phyloP scores from a whole-genome alignment of 2,888 invertebrate genomes.

The Oscheius sp. region DNA sequence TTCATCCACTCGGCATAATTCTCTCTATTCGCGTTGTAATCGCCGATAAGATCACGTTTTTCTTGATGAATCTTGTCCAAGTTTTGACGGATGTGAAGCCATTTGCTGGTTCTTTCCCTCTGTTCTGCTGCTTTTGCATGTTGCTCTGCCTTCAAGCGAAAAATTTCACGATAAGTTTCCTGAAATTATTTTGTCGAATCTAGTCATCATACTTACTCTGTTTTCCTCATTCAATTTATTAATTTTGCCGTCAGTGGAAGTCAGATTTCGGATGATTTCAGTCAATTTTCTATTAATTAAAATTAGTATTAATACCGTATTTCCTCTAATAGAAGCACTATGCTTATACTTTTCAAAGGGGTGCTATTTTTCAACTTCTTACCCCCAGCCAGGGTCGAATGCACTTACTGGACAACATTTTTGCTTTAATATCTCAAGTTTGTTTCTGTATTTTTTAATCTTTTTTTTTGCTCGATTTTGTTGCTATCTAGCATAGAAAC shows the following conservation, averaged over 20 bases:
- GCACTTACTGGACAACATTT: too few species aligned
- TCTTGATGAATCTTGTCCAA: constrained; percentile 32
- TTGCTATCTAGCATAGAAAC: too few species aligned
- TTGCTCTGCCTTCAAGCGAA: constrained; percentile 15
- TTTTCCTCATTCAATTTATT: constrained; percentile 5
- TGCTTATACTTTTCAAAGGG: too few species aligned
- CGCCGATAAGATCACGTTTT: constrained; percentile 37
- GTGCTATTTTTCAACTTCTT: too few species aligned
- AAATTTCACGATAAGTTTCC: constrained; percentile 5
- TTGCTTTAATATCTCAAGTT: too few species aligned
- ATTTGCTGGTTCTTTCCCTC: neutral
- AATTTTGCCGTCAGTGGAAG: constrained; percentile 34
- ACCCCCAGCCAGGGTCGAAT: too few species aligned
- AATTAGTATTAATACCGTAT: too few species aligned
- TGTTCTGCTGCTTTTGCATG: neutral
- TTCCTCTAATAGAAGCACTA: neutral
- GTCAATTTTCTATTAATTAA: constrained; percentile 33
- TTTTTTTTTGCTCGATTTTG: too few species aligned
- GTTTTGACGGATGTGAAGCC: constrained; percentile 12
- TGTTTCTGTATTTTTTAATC: too few species aligned
- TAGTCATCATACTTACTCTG: neutral
- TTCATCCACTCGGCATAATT: constrained; percentile 49
- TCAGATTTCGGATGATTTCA: constrained; percentile 7
- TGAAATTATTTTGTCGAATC: neutral
- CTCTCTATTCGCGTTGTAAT: constrained; percentile 42